Evolutionary conservation across 2,888 invertebrate genomes (phyloP).

Genomic region (Entomobrya proxima): DNA sequence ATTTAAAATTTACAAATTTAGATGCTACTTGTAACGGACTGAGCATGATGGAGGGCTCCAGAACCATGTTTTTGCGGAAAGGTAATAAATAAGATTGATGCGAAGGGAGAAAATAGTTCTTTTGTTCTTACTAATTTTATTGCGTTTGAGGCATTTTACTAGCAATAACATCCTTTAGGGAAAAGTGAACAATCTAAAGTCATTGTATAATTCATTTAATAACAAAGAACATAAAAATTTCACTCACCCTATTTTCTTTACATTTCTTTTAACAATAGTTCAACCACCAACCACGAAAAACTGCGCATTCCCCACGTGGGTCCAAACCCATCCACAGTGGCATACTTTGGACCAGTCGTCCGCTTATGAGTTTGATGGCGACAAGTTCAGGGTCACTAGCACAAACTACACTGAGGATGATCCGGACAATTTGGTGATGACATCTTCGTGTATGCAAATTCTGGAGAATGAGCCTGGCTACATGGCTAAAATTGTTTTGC

Average conservation of each 20-base stretch:
- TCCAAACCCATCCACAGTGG: conserved; percentile 90
- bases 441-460: conserved; percentile 63
- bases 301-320: conserved; percentile 92
- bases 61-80: conserved; percentile 88
- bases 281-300: conserved; percentile 82
- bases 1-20: too few species aligned
- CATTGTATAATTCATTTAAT: neutral
- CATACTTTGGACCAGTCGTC: conserved; percentile 91
- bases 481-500: conserved; percentile 47
- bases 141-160: neutral
- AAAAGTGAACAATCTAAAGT: neutral
- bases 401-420: conserved; percentile 56
- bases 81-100: conserved; percentile 79
- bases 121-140: neutral
- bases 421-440: conserved; percentile 59
- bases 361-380: conserved; percentile 86
- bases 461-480: conserved; percentile 50
- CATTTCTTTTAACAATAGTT: conserved; percentile 5
- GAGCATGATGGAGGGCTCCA: conserved; percentile 90
- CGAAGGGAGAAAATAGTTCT: neutral
- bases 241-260: neutral
- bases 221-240: neutral
- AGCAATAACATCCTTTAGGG: neutral
- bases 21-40: conserved; percentile 85
- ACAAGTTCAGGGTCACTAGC: conserved; percentile 67